These are phyloP conservation scores for Oreochromis niloticus DNA, from an alignment of 2,113 vertebrate genomes.

Conservation along the genomic window DNA sequence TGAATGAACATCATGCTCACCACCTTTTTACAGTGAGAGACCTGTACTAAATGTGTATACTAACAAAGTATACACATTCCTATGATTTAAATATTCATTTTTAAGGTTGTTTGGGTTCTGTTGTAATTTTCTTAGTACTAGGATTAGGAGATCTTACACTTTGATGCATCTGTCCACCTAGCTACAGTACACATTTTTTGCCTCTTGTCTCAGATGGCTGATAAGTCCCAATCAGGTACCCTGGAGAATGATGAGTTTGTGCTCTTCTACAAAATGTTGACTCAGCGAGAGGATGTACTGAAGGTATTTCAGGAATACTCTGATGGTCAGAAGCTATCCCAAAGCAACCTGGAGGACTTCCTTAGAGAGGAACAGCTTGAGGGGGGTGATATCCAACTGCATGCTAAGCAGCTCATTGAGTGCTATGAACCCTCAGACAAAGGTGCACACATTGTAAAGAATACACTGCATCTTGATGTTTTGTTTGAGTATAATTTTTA, in stretches of 20 bases:
- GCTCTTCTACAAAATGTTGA: slow-evolving; percentile 91
- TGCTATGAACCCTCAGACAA: slow-evolving; percentile 85
- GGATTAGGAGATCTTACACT: not conserved
- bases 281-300: slow-evolving; percentile 81
- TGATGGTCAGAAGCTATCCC: slow-evolving; percentile 83
- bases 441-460: slow-evolving; percentile 56
- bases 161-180: not conserved
- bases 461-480: not conserved
- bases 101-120: not conserved
- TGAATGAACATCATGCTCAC: slow-evolving; percentile 87
- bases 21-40: slow-evolving; percentile 82
- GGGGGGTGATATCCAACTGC: slow-evolving; percentile 51
- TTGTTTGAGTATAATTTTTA: not conserved
- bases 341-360: slow-evolving; percentile 85
- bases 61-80: not conserved
- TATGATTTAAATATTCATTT: not conserved
- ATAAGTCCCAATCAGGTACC: slow-evolving; percentile 81
- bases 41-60: not conserved
- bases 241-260: slow-evolving; percentile 92
- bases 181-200: not conserved
- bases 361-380: slow-evolving; percentile 83
- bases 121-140: not conserved
- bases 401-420: slow-evolving; percentile 80
- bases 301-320: slow-evolving; percentile 84
- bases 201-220: slow-evolving; percentile 76